phyloP scores from a whole-genome alignment of 2,888 invertebrate species.

The Junonia oenone region DNA sequence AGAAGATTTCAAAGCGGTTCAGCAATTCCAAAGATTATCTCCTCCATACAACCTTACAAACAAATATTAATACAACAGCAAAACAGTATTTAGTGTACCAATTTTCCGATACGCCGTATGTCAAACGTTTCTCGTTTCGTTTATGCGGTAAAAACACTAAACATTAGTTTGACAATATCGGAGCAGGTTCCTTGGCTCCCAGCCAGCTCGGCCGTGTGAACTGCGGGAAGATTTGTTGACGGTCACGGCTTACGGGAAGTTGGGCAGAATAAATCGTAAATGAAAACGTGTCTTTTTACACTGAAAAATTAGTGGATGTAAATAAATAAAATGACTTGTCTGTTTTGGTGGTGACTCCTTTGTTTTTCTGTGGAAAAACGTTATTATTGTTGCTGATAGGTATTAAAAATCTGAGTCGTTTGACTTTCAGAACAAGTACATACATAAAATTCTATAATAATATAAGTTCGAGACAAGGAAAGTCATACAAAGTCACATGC shows the following conservation, averaged over 20 bases:
- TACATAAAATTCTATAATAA: too few relatives aligned
- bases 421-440: too few relatives aligned
- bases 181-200: constrained; percentile 13
- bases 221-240: constrained; percentile 1
- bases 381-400: background rate
- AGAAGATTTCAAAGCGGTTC: too few relatives aligned
- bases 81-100: too few relatives aligned
- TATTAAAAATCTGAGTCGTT: too few relatives aligned
- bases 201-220: constrained; percentile 13
- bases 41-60: too few relatives aligned
- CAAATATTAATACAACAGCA: too few relatives aligned
- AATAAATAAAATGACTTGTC: background rate
- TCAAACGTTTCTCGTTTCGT: constrained; percentile 1
- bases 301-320: background rate
- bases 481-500: too few relatives aligned
- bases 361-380: background rate
- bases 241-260: constrained; percentile 1
- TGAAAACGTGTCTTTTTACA: background rate
- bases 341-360: background rate
- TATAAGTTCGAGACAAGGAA: too few relatives aligned
- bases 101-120: too few relatives aligned
- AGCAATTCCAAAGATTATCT: too few relatives aligned
- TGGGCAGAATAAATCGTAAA: background rate
- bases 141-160: constrained; percentile 5
- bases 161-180: constrained; percentile 22